These are phyloP conservation scores for Cnemophilus loriae DNA, from an alignment of 2,113 vertebrate species.

Conservation along the genomic window DNA sequence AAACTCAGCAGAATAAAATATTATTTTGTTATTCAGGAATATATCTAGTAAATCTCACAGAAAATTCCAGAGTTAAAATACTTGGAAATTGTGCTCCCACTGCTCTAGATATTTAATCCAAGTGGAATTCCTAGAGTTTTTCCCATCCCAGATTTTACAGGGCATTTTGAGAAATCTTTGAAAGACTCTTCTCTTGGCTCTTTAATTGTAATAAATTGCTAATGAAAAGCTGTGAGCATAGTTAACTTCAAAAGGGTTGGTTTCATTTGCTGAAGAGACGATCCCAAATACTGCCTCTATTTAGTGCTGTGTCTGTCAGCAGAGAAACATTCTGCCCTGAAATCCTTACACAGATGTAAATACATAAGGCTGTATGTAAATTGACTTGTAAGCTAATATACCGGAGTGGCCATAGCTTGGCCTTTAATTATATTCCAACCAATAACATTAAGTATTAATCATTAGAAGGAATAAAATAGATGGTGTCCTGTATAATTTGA, in stretches of 20 bases:
- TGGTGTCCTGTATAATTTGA: background rate
- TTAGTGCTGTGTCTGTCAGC: background rate
- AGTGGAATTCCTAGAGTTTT: background rate
- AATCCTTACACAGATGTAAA: background rate
- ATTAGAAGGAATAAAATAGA: background rate
- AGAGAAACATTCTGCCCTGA: background rate
- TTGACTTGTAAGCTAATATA: background rate
- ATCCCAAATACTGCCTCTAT: background rate
- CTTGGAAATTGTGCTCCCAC: background rate
- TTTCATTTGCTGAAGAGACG: background rate
- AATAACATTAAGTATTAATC: background rate
- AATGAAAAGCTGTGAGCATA: background rate
- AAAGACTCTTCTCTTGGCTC: background rate
- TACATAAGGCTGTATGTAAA: background rate
- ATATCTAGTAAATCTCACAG: background rate
- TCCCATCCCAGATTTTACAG: background rate
- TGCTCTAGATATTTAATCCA: background rate
- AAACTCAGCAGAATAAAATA: background rate
- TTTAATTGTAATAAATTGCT: background rate
- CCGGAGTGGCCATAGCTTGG: background rate
- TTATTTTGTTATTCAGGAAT: background rate
- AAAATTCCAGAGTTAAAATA: background rate
- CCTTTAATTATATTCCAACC: background rate
- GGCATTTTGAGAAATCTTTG: background rate
- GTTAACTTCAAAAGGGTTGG: background rate